These are phyloP conservation scores for Phaethon lepturus DNA, from an alignment of 2,113 vertebrate species.

Conservation along the genomic window DNA sequence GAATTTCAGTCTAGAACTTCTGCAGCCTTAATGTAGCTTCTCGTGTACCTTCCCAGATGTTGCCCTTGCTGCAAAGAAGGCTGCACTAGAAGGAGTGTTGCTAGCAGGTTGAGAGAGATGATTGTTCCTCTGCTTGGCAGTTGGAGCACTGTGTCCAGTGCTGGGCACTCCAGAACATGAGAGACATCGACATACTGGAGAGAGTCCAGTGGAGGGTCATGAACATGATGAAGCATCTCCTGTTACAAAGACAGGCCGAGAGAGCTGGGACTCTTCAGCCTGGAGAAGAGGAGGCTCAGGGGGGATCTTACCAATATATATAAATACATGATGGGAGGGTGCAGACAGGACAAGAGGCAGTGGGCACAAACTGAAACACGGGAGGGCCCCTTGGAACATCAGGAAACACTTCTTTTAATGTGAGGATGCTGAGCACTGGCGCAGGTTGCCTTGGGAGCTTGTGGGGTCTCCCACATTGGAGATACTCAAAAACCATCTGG, in stretches of 20 bases:
- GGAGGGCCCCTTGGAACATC: background rate
- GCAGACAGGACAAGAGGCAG: background rate
- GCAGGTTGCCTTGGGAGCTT: background rate
- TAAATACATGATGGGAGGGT: background rate
- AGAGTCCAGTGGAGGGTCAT: background rate
- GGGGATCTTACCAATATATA: background rate
- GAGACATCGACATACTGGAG: fast-evolving
- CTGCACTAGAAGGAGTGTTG: background rate
- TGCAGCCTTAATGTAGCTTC: background rate
- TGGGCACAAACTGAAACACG: background rate
- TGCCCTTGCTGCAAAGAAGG: background rate
- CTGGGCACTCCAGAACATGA: background rate
- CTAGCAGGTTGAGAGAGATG: background rate
- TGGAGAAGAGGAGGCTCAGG: background rate
- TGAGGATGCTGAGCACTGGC: background rate
- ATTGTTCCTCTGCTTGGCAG: background rate
- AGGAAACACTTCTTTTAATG: background rate
- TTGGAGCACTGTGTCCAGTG: background rate
- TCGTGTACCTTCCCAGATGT: background rate
- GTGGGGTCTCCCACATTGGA: background rate
- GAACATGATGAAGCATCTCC: background rate
- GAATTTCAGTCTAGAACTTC: background rate
- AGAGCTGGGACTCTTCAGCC: background rate
- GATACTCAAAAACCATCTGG: background rate
- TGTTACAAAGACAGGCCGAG: fast-evolving